Conservation (phyloP, 2,797 vertebrate species). For the Diceros bicornis region DNA sequence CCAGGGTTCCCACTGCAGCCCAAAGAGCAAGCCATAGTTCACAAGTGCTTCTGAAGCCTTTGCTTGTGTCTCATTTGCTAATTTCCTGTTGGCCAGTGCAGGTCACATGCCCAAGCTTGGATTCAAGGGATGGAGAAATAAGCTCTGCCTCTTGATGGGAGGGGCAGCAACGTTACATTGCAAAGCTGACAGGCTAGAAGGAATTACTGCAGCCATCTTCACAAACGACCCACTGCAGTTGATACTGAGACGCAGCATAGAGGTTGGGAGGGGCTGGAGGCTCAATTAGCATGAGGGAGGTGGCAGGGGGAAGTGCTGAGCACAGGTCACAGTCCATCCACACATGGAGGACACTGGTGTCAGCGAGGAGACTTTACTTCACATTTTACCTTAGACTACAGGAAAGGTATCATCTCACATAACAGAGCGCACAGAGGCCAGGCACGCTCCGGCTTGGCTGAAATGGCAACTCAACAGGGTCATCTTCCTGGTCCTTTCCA, state of each 20-base stretch:
- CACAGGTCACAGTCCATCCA: accelerated
- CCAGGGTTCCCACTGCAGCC: neutral
- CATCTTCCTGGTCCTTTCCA: neutral
- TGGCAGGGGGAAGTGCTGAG: neutral
- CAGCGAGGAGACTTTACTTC: neutral
- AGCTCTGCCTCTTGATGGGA: neutral
- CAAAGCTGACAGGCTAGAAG: neutral
- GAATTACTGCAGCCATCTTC: neutral
- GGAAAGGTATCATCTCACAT: neutral
- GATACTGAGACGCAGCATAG: neutral
- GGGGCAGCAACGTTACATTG: neutral
- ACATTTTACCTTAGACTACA: neutral
- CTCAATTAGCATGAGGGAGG: neutral
- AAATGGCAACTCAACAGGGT: neutral
- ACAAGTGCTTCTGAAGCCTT: neutral
- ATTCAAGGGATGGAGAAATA: neutral
- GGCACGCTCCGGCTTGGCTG: neutral
- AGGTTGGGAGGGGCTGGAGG: neutral
- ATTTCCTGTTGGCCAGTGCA: neutral
- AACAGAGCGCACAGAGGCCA: too few relatives aligned
- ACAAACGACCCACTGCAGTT: neutral
- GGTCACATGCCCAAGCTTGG: neutral
- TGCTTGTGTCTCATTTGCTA: neutral
- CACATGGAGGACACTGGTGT: neutral
- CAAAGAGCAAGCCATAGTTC: neutral